These are phyloP conservation scores for Aldabrachelys gigantea DNA, from an alignment of 2,113 vertebrate genomes.

Conservation along the genomic window DNA sequence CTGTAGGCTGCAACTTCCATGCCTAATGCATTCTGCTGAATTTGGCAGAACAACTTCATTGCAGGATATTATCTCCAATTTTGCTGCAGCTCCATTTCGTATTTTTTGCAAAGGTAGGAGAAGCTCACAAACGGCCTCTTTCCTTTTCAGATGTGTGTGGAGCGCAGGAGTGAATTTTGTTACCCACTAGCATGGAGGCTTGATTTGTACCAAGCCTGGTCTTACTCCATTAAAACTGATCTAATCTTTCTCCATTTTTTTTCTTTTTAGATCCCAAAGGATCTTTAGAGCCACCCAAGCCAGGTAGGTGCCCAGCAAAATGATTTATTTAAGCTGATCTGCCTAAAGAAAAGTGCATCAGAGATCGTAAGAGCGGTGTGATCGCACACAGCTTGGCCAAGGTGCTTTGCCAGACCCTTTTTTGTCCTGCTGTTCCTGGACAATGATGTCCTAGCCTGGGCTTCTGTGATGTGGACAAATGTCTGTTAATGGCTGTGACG, in stretches of 20 bases:
- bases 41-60: neutral
- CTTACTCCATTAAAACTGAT: neutral
- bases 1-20: neutral
- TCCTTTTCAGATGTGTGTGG: fast-evolving
- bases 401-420: neutral
- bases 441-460: neutral
- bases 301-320: neutral
- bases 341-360: neutral
- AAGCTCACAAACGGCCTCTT: neutral
- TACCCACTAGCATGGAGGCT: fast-evolving
- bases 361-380: neutral
- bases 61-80: neutral
- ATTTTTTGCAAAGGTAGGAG: no score
- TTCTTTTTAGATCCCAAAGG: constrained; percentile 68
- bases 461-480: neutral
- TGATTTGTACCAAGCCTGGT: neutral
- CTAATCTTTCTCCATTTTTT: neutral
- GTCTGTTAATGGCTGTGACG: neutral
- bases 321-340: neutral
- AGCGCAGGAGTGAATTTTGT: neutral
- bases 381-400: neutral
- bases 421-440: neutral
- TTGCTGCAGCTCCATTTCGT: neutral
- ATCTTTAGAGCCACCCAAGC: constrained; percentile 71
- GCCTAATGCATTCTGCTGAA: neutral